Evolutionary conservation across 2,888 invertebrate species (phyloP), one percentile per base, ranked within the genome.

Genomic region (Conus canariensis): DNA sequence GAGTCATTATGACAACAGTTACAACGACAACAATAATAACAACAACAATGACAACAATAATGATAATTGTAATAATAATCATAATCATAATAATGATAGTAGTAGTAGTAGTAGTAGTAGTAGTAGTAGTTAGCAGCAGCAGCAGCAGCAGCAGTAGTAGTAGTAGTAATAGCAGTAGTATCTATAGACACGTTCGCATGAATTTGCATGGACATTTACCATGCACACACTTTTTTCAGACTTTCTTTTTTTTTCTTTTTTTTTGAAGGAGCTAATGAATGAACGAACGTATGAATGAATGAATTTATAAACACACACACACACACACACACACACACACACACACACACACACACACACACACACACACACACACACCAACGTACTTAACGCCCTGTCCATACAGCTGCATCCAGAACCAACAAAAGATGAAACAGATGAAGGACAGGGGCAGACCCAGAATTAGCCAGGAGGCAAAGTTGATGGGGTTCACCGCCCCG

Each of bases 11-110:
- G 45, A 45, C 45, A 45, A 45, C 45, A 45, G 45, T 45, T 45
- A 45, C 45, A 45, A 45, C 45, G 2, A 30, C 30, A 30, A 30
- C 30, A 30, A 30, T 2, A 30, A 30, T 30, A 45, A 45, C 45
- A 45, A 45, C 45, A 45, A 45, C 45, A 45, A 45, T 45, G 45
- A 45, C 45, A 45, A 45, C 45, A 45, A n/a, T 22, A 74, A 19
- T 22, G 19, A 74, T 4, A 74, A 16, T 9, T n/a, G 22, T 22
- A 3, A 45, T 45, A 45, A 45, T 45, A 45, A 45, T 45, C 10
- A 98, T 97, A 16, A 98, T 93, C 58, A 98, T 96, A 96, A 99
- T 99, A 45, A 45, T 45, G 45, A 45, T 45, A 45, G 4, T 4
- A 45, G 45, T 45, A 45, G 45, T 45, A 45, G 45, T 4, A 45